Conservation (phyloP, 2,797 vertebrate genomes). For the Chiroxiphia lanceolata region DNA sequence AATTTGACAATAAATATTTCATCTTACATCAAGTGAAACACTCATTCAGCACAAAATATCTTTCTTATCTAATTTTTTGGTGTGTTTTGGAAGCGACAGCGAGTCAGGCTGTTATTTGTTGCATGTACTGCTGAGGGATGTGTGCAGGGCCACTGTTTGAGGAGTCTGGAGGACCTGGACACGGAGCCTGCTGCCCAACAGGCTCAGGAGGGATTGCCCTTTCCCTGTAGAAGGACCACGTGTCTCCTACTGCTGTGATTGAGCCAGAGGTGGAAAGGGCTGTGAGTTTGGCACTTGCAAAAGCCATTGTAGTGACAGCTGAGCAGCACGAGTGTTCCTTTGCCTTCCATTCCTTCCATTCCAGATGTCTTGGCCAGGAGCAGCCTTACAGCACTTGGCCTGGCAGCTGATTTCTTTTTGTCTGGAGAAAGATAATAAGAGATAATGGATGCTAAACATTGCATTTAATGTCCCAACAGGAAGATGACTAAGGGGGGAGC, state of each 20-base stretch:
- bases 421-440: background rate
- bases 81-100: background rate
- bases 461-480: background rate
- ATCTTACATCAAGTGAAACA: background rate
- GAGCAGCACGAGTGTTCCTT: background rate
- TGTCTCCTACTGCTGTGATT: background rate
- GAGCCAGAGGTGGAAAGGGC: background rate
- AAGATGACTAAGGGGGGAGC: background rate
- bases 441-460: background rate
- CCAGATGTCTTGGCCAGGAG: background rate
- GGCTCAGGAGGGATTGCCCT: background rate
- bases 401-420: background rate
- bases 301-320: background rate
- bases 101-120: background rate
- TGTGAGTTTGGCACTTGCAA: background rate
- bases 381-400: background rate
- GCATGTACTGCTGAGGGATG: background rate
- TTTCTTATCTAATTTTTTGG: background rate
- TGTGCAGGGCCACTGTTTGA: background rate
- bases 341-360: background rate
- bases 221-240: background rate
- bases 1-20: background rate
- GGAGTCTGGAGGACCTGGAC: background rate
- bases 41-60: background rate
- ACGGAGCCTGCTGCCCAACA: background rate